Evolutionary conservation across 2,888 invertebrate species (phyloP).

Genomic region (Xestia ashworthii): DNA sequence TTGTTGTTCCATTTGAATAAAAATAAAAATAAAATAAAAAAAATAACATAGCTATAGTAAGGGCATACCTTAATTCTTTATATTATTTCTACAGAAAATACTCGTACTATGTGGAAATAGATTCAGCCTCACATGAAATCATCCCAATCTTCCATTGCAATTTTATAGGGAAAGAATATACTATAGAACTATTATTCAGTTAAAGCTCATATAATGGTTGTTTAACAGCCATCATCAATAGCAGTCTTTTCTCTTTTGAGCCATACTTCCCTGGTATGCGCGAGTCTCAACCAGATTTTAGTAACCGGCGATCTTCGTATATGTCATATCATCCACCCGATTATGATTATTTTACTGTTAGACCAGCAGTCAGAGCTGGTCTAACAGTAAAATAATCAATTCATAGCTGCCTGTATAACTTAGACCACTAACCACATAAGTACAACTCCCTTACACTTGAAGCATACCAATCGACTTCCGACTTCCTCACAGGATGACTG

Average conservation of each 20-base stretch:
- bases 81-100: not conserved
- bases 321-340: not conserved
- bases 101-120: not conserved
- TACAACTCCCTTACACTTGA: conserved; percentile 5
- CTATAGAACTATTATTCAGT: not conserved
- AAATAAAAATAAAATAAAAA: too few relatives aligned
- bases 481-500: conserved; percentile 44
- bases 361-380: not conserved
- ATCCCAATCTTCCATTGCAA: too few relatives aligned
- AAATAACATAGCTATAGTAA: too few relatives aligned
- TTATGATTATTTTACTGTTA: too few relatives aligned
- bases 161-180: not conserved
- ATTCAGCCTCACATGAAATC: not conserved
- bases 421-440: not conserved
- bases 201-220: not conserved
- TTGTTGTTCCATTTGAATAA: too few relatives aligned
- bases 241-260: not conserved
- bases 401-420: not conserved
- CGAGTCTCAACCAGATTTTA: not conserved
- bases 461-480: conserved; percentile 58
- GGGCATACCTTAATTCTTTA: not conserved
- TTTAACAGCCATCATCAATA: not conserved
- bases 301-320: not conserved
- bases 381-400: not conserved
- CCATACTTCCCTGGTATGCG: not conserved